A percentile compares a stretch with the other conserved stretches of the same genome.
phyloP scores from a whole-genome alignment of 53 echinoderm and acorn worm genomes.

The Antedon mediterranea region DNA sequence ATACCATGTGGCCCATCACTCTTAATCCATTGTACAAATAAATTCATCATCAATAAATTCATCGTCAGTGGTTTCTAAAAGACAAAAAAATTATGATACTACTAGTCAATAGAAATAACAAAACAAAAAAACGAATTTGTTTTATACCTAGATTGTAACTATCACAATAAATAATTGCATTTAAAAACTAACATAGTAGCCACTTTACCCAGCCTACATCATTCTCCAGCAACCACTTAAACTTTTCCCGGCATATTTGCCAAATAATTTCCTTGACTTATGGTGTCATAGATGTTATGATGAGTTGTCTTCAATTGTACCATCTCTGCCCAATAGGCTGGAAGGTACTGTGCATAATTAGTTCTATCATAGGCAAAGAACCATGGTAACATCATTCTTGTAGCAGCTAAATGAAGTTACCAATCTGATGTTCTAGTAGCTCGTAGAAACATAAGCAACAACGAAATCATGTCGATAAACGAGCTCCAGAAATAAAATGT shows the following conservation, averaged over 20 bases:
- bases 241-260: too few species aligned
- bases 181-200: too few species aligned
- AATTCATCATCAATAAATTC: too few species aligned
- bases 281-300: slow-evolving; percentile 20
- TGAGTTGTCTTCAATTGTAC: slow-evolving; percentile 16
- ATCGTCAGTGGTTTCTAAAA: too few species aligned
- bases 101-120: too few species aligned
- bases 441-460: slow-evolving; percentile 15
- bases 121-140: too few species aligned
- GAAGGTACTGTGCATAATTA: slow-evolving; percentile 43
- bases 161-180: too few species aligned
- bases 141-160: too few species aligned
- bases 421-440: slow-evolving; percentile 26
- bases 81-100: too few species aligned
- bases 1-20: slow-evolving; percentile 42
- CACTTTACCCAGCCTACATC: too few species aligned
- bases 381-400: slow-evolving; percentile 43
- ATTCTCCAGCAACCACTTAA: too few species aligned
- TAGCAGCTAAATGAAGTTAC: slow-evolving; percentile 36
- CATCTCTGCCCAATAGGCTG: slow-evolving; percentile 53
- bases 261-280: too few species aligned
- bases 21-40: slow-evolving; percentile 29
- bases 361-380: slow-evolving; percentile 39
- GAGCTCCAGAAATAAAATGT: slow-evolving; percentile 23
- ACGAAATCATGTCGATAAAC: slow-evolving; percentile 15